Conservation (phyloP, 2,797 vertebrate species). For the Pantherophis alleghaniensis region DNA sequence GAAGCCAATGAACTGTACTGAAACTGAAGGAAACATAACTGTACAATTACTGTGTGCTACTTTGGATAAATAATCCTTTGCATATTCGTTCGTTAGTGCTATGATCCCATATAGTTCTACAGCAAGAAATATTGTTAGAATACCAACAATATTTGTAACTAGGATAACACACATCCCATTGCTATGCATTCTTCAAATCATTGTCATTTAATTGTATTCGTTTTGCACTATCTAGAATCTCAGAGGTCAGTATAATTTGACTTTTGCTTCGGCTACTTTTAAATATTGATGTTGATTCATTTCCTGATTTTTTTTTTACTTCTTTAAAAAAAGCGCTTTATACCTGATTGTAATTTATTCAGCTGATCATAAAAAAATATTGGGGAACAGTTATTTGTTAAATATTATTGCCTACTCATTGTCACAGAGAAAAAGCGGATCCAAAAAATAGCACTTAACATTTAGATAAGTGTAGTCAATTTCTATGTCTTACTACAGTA, state of each 20-base stretch:
- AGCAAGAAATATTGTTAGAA: neutral
- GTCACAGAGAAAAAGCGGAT: neutral
- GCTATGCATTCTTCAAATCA: neutral
- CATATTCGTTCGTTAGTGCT: neutral
- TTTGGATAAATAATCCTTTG: neutral
- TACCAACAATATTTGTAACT: neutral
- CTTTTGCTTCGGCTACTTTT: neutral
- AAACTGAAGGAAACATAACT: neutral
- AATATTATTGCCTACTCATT: neutral
- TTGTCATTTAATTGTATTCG: neutral
- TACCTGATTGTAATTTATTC: neutral
- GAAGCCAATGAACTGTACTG: neutral
- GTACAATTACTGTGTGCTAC: neutral
- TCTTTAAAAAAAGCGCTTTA: neutral
- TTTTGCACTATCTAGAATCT: neutral
- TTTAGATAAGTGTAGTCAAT: neutral
- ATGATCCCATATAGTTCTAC: neutral
- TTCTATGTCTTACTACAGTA: neutral
- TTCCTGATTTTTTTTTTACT: neutral
- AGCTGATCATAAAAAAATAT: neutral
- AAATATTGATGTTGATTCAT: neutral
- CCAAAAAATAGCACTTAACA: neutral
- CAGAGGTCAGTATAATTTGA: neutral
- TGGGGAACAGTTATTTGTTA: neutral
- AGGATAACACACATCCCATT: neutral